Evolutionary conservation across 2,888 invertebrate species (phyloP).

Genomic region (Ectemnius lituratus): DNA sequence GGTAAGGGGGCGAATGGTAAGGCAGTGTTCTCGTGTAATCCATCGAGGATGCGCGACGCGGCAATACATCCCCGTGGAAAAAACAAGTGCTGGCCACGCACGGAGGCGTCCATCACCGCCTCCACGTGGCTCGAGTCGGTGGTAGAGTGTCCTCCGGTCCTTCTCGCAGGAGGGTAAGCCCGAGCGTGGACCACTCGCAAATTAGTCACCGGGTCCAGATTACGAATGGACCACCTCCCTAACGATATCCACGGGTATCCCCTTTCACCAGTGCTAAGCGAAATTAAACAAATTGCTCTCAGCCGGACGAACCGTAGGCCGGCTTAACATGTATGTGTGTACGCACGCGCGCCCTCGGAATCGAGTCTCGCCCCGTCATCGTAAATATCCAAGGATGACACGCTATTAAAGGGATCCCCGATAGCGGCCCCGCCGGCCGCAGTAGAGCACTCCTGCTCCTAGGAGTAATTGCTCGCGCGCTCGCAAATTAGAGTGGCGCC

Average conservation of each 20-base stretch:
- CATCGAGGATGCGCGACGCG: conserved; percentile 54
- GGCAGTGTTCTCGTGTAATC: conserved; percentile 41
- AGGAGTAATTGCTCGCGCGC: too few species aligned
- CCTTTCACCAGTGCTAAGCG: conserved; percentile 61
- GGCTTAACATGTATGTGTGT: not conserved
- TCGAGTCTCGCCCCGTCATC: too few species aligned
- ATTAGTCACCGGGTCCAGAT: conserved; percentile 70
- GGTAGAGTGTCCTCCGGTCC: conserved; percentile 38
- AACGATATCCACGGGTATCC: conserved; percentile 53
- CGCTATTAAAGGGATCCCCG: too few species aligned
- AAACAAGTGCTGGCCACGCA: conserved; percentile 66
- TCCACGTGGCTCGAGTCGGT: conserved; percentile 57
- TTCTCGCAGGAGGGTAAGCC: conserved; percentile 11
- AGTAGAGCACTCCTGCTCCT: too few species aligned
- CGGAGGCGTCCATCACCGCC: conserved; percentile 73
- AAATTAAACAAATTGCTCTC: conserved; percentile 58
- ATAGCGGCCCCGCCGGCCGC: too few species aligned
- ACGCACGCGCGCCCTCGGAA: not conserved
- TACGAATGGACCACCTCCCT: conserved; percentile 62
- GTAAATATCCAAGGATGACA: too few species aligned
- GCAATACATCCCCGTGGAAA: conserved; percentile 68
- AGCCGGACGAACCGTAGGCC: not conserved
- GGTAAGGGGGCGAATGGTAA: conserved; percentile 31
- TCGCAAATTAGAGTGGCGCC: too few species aligned
- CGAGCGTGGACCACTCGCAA: conserved; percentile 54